A percentile compares a stretch with the other conserved stretches of the same genome.
These are phyloP conservation scores for Periophthalmus magnuspinnatus DNA, from an alignment of 2,797 vertebrate genomes.

Conservation along the genomic window DNA sequence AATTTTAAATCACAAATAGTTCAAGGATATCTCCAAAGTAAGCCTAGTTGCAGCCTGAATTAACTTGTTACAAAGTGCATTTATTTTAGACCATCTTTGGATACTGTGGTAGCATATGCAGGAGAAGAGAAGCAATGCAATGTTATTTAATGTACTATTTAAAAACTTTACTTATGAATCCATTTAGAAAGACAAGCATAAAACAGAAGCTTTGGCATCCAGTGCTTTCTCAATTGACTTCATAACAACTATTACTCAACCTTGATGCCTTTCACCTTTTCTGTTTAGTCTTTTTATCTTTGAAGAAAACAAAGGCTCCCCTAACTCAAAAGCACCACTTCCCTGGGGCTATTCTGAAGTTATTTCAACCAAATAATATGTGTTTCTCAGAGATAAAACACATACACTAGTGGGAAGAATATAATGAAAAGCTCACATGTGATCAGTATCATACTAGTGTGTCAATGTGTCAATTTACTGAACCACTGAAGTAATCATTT, in stretches of 20 bases:
- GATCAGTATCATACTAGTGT: not conserved
- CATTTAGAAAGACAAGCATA: not conserved
- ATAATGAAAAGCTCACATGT: not conserved
- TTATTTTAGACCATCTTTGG: not conserved
- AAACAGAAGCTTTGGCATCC: not conserved
- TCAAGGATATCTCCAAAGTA: not conserved
- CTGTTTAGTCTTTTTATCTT: not conserved
- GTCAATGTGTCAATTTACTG: not conserved
- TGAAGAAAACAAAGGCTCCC: constrained; percentile 55
- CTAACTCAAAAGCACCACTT: constrained; percentile 32
- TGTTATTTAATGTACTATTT: not conserved
- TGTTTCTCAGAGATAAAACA: constrained; percentile 32
- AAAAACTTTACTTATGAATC: not conserved
- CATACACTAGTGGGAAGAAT: constrained; percentile 24
- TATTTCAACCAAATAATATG: constrained; percentile 57
- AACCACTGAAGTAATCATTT: not conserved
- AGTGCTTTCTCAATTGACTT: not conserved
- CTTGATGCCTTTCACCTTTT: not conserved
- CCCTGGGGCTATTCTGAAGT: constrained; percentile 38
- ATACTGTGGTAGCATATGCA: not conserved
- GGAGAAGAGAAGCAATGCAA: not conserved
- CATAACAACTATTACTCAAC: not conserved
- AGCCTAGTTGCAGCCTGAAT: not conserved
- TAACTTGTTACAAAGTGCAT: not conserved
- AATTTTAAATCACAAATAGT: constrained; percentile 2